Base-by-base conservation (phyloP, 1,140 invertebrate genomes). In the Euura lappo region DNA sequence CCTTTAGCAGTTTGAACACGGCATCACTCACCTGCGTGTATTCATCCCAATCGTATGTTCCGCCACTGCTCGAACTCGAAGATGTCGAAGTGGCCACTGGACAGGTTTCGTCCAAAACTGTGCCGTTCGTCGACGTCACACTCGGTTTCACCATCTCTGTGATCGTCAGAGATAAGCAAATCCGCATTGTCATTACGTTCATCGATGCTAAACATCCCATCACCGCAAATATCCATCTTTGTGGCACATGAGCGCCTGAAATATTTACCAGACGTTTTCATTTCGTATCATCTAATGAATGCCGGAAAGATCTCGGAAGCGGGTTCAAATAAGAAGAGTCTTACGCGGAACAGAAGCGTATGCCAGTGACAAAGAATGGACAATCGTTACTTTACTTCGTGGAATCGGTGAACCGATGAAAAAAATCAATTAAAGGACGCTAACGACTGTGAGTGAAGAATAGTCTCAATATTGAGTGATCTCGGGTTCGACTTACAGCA, bases 161-260 rank as follows among this genome's bases (percentile, higher is more conserved):
- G 77, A 97, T 96, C 6, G 95, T 94, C 43, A 96, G 91, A 78
- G 94, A 96, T 11, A 97, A 87, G 78, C 94, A 94, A 1, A 95
- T 93, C 45, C 95, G 89, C 92, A 97, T 93, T 13, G 94, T 93
- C 83, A 96, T 97, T 8, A 95, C 92, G 81, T 94, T 95, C 7
- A 92, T 91, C 47, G 95, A 91, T n/a, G 93, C 94, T 78, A 94
- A 84, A 82, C 96, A 95, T 45, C 93, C 94, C 91, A 96, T 92
- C 7, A 95, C 86, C 6, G 93, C 92, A 79, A 95, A 28, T 28
- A 28, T 28, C 28, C 28, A 28, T 28, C 28, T 28, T 28, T 28
- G 28, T 28, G 28, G 28, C 82, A 93, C 89, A 67, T 91, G 78
- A 79, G 91, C 92, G 85, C 88, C 91, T 92, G 86, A 69, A 87